Conservation (phyloP, 2,113 vertebrate species). For the Misgurnus anguillicaudatus region DNA sequence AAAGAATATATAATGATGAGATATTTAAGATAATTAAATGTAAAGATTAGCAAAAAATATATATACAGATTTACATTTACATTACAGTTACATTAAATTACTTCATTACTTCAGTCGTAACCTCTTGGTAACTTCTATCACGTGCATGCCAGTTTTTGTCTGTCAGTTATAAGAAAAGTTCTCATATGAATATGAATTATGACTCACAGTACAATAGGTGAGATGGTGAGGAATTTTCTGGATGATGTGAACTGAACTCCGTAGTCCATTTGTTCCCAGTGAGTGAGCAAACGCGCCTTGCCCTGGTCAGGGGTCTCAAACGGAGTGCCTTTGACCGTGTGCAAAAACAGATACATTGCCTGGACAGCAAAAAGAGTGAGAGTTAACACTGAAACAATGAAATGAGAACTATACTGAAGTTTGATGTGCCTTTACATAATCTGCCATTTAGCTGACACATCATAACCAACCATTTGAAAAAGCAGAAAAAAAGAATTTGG, state of each 20-base stretch:
- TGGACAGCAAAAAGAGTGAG: conserved; percentile 56
- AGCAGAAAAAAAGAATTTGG: no score
- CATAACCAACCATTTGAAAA: no score
- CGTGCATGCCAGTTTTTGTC: not conserved
- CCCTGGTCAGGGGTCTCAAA: conserved; percentile 95
- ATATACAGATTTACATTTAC: no score
- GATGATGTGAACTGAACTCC: conserved; percentile 91
- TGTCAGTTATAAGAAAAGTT: not conserved
- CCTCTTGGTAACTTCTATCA: no score
- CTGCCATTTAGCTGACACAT: no score
- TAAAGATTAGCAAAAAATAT: not conserved
- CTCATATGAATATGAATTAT: not conserved
- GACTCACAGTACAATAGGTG: conserved; percentile 89
- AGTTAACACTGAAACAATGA: not conserved
- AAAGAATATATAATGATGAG: not conserved
- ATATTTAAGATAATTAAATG: not conserved
- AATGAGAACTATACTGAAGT: no score
- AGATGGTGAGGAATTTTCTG: conserved; percentile 92
- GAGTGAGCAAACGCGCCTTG: conserved; percentile 87
- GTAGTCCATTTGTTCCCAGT: conserved; percentile 96
- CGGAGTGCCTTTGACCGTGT: conserved; percentile 91
- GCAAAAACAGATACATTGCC: conserved; percentile 92
- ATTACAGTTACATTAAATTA: no score
- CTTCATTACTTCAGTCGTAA: no score
- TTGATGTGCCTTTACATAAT: not conserved